Evolutionary conservation across 2,797 vertebrate genomes (phyloP), one percentile per base, ranked within the genome.

Genomic region (Anas flavirostris): DNA sequence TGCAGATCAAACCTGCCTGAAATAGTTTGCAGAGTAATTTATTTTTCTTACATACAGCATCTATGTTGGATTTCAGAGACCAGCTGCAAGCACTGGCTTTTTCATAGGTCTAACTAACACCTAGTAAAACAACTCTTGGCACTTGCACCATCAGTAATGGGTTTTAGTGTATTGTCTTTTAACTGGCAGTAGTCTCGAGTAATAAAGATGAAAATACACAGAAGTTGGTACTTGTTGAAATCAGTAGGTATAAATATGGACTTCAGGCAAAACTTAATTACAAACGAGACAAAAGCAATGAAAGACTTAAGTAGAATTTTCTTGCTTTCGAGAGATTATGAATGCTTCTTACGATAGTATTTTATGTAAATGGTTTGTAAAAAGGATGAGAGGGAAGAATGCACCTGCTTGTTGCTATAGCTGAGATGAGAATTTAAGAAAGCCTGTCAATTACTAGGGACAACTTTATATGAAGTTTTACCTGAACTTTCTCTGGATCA

Each of bases 401-500:
- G 88, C 6, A 35, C 59, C n/a, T 62, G 29, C 22, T 81, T 50
- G 33, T 62, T 88, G 44, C 16, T 91, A 63, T 67, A 83, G 29
- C 56, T 66, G n/a, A 86, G 60, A 60, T 56, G 10, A 93, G 28
- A 90, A 89, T 82, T 93, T 82, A 85, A 82, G 22, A 72, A 78
- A 72, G 29, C 23, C 10, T 5, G 1, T 59, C 41, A 83, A 75
- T 68, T 68, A 52, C 59, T 29, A 89, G 37, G 15, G 76, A 69
- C 37, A 69, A 59, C 16, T 93, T 85, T 29, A 29, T 84, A 70
- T 66, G 50, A 41, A 58, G 9, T 74, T 92, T 94, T 86, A 78
- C 52, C 2, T 18, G 68, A 91, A 39, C 53, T 67, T 95, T 53
- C 48, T 91, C 53, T 88, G 31, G n/a, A 37, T 58, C 37, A 41